phyloP scores from a whole-genome alignment of 2,113 vertebrate genomes.

The Macquaria ambigua region DNA sequence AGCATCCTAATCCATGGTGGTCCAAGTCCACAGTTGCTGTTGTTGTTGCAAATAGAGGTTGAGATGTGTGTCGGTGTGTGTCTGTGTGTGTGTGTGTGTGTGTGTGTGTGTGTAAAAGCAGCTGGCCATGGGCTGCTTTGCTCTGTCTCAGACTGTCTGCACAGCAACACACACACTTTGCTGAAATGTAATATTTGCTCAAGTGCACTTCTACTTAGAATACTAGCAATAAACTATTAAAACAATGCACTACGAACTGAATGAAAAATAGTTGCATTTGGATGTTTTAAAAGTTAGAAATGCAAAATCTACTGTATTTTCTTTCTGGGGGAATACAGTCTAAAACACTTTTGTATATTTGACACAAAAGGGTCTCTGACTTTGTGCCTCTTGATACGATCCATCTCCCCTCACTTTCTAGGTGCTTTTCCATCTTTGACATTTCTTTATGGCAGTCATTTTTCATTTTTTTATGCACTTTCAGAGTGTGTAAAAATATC shows the following conservation, averaged over 20 bases:
- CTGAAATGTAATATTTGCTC: slow-evolving; percentile 3
- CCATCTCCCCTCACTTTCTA: neutral
- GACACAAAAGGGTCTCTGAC: neutral
- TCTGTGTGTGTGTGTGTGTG: slow-evolving; percentile 2
- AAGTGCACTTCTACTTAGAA: neutral
- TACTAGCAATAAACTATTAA: neutral
- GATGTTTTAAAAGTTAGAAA: neutral
- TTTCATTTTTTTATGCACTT: slow-evolving; percentile 64
- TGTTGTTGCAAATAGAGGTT: slow-evolving; percentile 38
- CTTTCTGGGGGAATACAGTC: neutral
- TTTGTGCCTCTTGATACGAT: neutral
- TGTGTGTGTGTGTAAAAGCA: neutral
- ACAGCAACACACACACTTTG: slow-evolving; percentile 38
- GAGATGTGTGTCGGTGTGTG: slow-evolving; percentile 30
- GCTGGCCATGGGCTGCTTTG: slow-evolving; percentile 33
- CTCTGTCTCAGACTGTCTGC: slow-evolving; percentile 43
- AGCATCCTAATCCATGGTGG: slow-evolving; percentile 54
- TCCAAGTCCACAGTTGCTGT: slow-evolving; percentile 28
- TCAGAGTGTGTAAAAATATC: slow-evolving; percentile 5
- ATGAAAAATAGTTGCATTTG: neutral
- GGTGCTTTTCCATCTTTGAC: neutral
- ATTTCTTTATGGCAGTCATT: neutral
- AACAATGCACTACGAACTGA: neutral
- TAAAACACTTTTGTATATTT: neutral
- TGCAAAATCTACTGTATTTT: neutral